Percentiles rank a stretch among this genome's conserved stretches.
Evolutionary conservation across 2,888 invertebrate species (phyloP).

Genomic region (Petrolisthes cinctipes): DNA sequence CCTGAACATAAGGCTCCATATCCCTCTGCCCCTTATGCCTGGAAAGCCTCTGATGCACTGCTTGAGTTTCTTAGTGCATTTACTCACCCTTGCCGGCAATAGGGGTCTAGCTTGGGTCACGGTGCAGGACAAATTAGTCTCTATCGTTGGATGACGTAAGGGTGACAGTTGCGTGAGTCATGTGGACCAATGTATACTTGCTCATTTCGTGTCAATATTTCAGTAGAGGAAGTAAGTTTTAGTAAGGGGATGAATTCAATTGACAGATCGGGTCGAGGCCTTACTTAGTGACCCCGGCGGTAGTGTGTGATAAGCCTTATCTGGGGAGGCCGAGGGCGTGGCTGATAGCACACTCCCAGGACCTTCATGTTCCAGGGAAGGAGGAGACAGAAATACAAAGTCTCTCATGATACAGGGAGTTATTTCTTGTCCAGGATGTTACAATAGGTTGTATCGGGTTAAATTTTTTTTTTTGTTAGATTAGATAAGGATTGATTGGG

Average conservation of each 20-base stretch:
- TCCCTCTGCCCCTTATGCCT: background rate
- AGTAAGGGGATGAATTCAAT: slow-evolving; percentile 46
- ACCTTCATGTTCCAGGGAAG: background rate
- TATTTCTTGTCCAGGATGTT: no score
- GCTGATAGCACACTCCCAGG: slow-evolving; percentile 27
- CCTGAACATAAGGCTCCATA: slow-evolving; percentile 9
- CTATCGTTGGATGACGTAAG: background rate
- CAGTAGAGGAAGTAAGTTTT: slow-evolving; percentile 25
- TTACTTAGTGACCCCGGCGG: slow-evolving; percentile 33
- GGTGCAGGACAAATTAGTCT: background rate
- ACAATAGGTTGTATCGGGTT: no score
- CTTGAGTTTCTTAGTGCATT: slow-evolving; percentile 50
- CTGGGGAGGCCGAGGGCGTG: slow-evolving; percentile 37
- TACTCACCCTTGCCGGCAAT: slow-evolving; percentile 26
- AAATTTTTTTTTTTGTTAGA: no score
- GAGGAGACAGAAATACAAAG: background rate
- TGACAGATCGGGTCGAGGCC: slow-evolving; percentile 38
- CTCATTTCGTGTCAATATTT: slow-evolving; percentile 29
- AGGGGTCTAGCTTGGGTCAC: background rate
- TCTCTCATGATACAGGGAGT: background rate
- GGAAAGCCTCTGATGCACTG: slow-evolving; percentile 33
- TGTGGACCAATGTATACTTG: background rate
- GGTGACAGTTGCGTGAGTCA: background rate
- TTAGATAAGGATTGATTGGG: no score
- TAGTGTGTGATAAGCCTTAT: slow-evolving; percentile 55